Evolutionary conservation across 2,888 invertebrate genomes (phyloP).

Genomic region (Nemapogon koenigi): DNA sequence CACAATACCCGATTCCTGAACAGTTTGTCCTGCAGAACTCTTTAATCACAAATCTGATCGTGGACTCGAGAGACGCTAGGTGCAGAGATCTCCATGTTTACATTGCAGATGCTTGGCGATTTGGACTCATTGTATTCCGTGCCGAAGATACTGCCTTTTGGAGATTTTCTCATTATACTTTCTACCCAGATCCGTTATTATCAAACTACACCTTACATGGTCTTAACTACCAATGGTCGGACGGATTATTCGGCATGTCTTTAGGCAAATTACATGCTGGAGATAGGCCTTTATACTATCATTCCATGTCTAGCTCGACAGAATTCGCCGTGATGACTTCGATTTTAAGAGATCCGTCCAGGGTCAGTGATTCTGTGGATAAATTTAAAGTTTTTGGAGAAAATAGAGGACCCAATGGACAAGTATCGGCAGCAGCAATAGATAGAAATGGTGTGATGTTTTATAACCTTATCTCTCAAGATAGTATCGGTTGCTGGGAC

Average conservation of each 20-base stretch:
- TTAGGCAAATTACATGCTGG: slow-evolving; percentile 63
- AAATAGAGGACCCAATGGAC: slow-evolving; percentile 68
- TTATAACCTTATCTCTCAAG: slow-evolving; percentile 79
- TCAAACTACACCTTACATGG: slow-evolving; percentile 78
- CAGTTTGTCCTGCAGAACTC: slow-evolving; percentile 72
- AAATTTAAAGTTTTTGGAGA: slow-evolving; percentile 52
- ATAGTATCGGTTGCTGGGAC: slow-evolving; percentile 85
- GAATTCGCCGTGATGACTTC: slow-evolving; percentile 79
- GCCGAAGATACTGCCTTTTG: slow-evolving; percentile 66
- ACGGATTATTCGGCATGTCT: slow-evolving; percentile 80
- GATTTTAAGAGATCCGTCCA: slow-evolving; percentile 69
- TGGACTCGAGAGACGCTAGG: slow-evolving; percentile 67
- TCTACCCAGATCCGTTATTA: slow-evolving; percentile 75
- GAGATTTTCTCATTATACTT: slow-evolving; percentile 73
- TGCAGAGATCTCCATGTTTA: slow-evolving; percentile 73
- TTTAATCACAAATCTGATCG: slow-evolving; percentile 71
- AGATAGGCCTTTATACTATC: slow-evolving; percentile 77
- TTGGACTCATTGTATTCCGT: slow-evolving; percentile 68
- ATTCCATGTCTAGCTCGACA: slow-evolving; percentile 82
- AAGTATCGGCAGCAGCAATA: slow-evolving; percentile 78
- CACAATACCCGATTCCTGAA: slow-evolving; percentile 70
- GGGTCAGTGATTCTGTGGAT: slow-evolving; percentile 36
- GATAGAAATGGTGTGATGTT: slow-evolving; percentile 80
- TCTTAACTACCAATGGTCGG: slow-evolving; percentile 81
- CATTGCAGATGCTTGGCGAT: slow-evolving; percentile 73